These are phyloP conservation scores for Drosophila recens DNA, from an alignment of 2,888 invertebrate species.

Conservation along the genomic window DNA sequence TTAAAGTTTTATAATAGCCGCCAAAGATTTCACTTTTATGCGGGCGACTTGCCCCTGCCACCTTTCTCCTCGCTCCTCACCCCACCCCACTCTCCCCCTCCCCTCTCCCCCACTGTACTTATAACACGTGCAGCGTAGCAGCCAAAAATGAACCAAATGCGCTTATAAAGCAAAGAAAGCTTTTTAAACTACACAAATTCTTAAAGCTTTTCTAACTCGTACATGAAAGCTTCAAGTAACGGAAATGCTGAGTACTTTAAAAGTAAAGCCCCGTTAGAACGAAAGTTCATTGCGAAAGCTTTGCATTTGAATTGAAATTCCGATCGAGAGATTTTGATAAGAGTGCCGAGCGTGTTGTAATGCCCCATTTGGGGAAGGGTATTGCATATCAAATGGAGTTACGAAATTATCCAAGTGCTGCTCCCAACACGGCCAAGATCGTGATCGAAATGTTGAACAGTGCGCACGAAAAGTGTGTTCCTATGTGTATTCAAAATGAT, in stretches of 20 bases:
- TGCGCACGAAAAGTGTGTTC: constrained; percentile 50
- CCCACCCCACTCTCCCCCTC: neutral
- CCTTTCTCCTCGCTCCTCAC: constrained; percentile 3
- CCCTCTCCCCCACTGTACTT: neutral
- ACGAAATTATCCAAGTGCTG: constrained; percentile 54
- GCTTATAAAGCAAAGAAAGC: neutral
- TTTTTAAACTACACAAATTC: neutral
- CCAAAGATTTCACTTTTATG: constrained; percentile 74
- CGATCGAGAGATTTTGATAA: constrained; percentile 32
- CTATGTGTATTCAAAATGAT: constrained; percentile 4
- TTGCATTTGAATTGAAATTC: neutral
- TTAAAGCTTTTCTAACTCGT: neutral
- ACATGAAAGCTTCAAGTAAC: constrained; percentile 10
- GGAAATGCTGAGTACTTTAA: neutral
- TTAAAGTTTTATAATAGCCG: constrained; percentile 62
- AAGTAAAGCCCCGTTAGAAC: constrained; percentile 11
- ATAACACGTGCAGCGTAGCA: constrained; percentile 19
- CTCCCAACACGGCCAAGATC: constrained; percentile 28
- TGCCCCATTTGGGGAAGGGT: constrained; percentile 7
- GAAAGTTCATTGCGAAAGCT: neutral
- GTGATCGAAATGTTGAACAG: constrained; percentile 62
- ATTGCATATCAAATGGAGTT: constrained; percentile 54
- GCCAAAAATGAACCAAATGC: neutral
- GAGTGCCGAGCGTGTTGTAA: constrained; percentile 33
- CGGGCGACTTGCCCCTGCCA: constrained; percentile 33